These are phyloP conservation scores for Melipona bicolor DNA, from an alignment of 2,888 invertebrate species.

Conservation along the genomic window DNA sequence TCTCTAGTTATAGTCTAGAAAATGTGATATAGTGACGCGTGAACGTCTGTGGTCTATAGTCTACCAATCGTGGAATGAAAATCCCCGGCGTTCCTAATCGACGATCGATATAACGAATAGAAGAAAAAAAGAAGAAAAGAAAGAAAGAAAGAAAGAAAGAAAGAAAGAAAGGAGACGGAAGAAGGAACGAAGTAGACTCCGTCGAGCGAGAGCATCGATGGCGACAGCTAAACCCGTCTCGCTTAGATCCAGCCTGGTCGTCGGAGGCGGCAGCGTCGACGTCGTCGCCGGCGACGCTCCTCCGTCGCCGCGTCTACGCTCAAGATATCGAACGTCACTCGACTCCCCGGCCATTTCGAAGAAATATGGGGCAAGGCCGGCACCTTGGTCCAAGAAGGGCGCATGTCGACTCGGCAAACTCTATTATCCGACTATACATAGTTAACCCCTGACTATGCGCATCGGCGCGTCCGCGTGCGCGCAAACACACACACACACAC, in stretches of 20 bases:
- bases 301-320: constrained; percentile 61
- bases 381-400: constrained; percentile 77
- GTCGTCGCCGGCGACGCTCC: constrained; percentile 50
- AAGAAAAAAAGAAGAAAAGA: background rate
- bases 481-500: background rate
- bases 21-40: background rate
- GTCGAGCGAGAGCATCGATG: background rate
- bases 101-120: background rate
- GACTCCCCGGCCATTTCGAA: constrained; percentile 72
- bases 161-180: background rate
- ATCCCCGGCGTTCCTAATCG: background rate
- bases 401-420: constrained; percentile 72
- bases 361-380: constrained; percentile 77
- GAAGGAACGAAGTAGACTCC: background rate
- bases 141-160: background rate
- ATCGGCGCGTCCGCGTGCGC: constrained; percentile 36
- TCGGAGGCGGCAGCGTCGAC: constrained; percentile 40
- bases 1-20: background rate
- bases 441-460: constrained; percentile 67
- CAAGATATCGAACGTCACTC: constrained; percentile 74
- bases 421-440: constrained; percentile 73
- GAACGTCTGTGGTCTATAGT: background rate
- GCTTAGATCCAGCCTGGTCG: background rate
- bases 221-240: background rate
- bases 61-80: background rate